Evolutionary conservation across 2,797 vertebrate genomes (phyloP), one percentile per base, ranked within the genome.

Genomic region (Gallinago solitaria): DNA sequence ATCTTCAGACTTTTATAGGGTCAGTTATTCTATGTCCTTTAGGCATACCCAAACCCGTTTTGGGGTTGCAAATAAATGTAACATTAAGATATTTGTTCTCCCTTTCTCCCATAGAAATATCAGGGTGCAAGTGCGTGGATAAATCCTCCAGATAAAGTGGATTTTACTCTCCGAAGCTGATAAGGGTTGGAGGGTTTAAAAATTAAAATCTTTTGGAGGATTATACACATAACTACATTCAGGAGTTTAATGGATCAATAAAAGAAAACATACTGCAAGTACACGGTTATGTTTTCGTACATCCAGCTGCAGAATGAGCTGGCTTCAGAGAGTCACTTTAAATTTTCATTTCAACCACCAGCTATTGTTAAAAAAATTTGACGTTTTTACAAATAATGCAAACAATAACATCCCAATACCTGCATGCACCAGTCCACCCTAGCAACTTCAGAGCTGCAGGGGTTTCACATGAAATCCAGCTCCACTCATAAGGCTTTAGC

Each of bases 211-310:
- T 45, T 74, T 28, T 56, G 35, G 57, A 75, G 35, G 35, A 69
- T n/a, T n/a, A 41, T 11, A 69, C 11, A 35, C 10, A 28, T 33
- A 82, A n/a, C 21, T 61, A 27, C 16, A 27, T 69, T 51, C 41
- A 80, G 32, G 2, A 56, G 27, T 16, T 76, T 17, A 68, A 16
- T 3, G 6, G 20, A 45, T 67, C 45, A n/a, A 15, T 33, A 83
- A 56, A 79, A 57, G 33, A 45, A 64, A 33, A 16, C 5, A 30
- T 14, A 39, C 0, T 73, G 68, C 19, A 61, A 13, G 41, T 32
- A 73, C 16, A 0, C 1, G 0, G 15, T 21, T 19, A 41, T 37
- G 9, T 45, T 93, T 83, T 47, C 3, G 1, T 14, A 27, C 11
- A 28, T 3, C 28, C 14, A 83, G 28, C 48, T 56, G 54, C 69